Percentiles rank a stretch among this genome's conserved stretches.
These are phyloP conservation scores for Cebidichthys violaceus DNA, from an alignment of 2,113 vertebrate species.

Conservation along the genomic window DNA sequence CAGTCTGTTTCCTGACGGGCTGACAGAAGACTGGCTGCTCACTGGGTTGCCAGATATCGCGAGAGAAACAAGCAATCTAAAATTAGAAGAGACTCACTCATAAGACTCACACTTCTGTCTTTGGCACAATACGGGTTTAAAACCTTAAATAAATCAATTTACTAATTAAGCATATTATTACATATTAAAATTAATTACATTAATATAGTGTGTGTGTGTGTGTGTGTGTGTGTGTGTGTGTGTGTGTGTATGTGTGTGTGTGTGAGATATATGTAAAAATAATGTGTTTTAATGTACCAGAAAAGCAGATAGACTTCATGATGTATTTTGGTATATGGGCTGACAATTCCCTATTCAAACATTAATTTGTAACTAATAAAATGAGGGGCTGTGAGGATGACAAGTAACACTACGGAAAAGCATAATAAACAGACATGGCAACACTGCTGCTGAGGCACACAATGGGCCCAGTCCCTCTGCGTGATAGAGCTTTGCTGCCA, in stretches of 20 bases:
- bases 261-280: background rate
- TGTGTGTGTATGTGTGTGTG: too few relatives aligned
- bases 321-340: background rate
- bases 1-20: background rate
- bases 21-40: background rate
- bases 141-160: background rate
- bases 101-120: background rate
- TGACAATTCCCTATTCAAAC: background rate
- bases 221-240: too few relatives aligned
- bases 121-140: background rate
- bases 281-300: background rate
- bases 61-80: background rate
- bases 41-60: constrained; percentile 28
- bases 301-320: background rate
- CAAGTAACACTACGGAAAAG: background rate
- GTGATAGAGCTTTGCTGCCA: constrained; percentile 27
- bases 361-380: background rate
- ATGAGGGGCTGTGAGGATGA: background rate
- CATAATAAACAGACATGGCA: constrained; percentile 29
- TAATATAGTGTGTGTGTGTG: background rate
- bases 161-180: background rate
- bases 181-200: background rate
- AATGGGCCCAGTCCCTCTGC: background rate
- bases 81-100: background rate
- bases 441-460: constrained; percentile 22